Conservation (phyloP, 2,888 invertebrate species). For the Caenorhabditis wallacei region DNA sequence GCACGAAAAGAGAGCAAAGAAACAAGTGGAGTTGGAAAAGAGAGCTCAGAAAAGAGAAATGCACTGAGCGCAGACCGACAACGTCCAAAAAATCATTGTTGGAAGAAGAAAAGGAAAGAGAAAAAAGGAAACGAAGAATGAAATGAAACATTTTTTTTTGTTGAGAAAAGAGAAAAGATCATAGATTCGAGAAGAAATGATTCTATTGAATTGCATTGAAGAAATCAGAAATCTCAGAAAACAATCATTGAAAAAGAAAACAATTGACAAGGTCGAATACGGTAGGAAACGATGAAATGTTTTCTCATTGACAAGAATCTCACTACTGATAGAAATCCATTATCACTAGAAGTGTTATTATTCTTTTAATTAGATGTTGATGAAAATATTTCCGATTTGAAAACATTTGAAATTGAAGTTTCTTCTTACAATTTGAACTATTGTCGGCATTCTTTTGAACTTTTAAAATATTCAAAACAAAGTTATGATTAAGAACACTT, state of each 20-base stretch:
- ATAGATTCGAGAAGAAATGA: neutral
- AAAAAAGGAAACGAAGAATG: neutral
- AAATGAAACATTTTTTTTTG: conserved; percentile 9
- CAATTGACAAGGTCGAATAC: conserved; percentile 12
- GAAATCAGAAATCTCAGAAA: conserved; percentile 29
- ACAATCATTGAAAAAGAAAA: conserved; percentile 13
- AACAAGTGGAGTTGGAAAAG: conserved; percentile 29
- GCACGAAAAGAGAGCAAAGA: conserved; percentile 42
- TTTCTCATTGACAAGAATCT: neutral
- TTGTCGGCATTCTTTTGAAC: too few relatives aligned
- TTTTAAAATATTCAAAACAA: too few relatives aligned
- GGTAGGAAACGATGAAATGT: neutral
- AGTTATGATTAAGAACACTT: too few relatives aligned
- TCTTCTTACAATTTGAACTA: too few relatives aligned
- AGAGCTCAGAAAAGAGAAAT: conserved; percentile 12
- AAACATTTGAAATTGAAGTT: too few relatives aligned
- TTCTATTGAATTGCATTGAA: too few relatives aligned
- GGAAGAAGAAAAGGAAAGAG: neutral
- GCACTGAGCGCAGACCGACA: conserved; percentile 21
- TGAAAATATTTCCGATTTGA: too few relatives aligned
- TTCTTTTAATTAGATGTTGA: too few relatives aligned
- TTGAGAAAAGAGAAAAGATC: neutral
- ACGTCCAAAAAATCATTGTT: conserved; percentile 32
- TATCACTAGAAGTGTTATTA: too few relatives aligned
- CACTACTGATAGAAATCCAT: too few relatives aligned